phyloP scores from a whole-genome alignment of 2,797 vertebrate species.

The Propithecus deckenii region DNA sequence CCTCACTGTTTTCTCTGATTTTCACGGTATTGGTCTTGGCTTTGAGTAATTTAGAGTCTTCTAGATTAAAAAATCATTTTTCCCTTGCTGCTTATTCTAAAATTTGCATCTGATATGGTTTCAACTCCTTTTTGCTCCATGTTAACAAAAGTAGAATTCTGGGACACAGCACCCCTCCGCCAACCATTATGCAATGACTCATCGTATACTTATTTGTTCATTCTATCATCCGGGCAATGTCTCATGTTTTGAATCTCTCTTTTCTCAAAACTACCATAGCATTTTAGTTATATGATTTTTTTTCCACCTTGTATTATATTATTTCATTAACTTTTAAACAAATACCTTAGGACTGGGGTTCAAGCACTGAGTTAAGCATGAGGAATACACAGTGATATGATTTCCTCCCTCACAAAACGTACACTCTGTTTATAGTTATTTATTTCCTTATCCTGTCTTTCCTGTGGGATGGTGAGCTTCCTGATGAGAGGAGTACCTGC shows the following conservation, averaged over 20 bases:
- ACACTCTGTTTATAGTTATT: background rate
- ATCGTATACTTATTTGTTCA: background rate
- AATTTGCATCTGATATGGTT: background rate
- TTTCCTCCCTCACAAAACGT: background rate
- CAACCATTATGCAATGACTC: background rate
- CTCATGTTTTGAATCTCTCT: background rate
- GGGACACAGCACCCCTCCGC: background rate
- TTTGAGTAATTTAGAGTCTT: background rate
- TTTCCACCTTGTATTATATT: background rate
- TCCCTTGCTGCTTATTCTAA: background rate
- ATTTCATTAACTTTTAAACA: background rate
- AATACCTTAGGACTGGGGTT: background rate
- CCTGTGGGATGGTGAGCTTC: background rate
- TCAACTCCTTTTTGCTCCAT: background rate
- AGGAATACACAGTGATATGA: background rate
- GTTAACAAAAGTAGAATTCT: background rate
- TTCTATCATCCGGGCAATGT: background rate
- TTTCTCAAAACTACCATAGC: background rate
- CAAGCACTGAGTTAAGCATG: background rate
- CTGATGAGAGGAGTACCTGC: background rate
- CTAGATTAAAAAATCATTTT: background rate
- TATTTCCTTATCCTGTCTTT: background rate
- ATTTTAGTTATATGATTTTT: background rate
- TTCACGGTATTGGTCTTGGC: background rate
- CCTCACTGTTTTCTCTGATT: background rate